phyloP scores from a whole-genome alignment of 2,113 vertebrate species.

The Passerina amoena region DNA sequence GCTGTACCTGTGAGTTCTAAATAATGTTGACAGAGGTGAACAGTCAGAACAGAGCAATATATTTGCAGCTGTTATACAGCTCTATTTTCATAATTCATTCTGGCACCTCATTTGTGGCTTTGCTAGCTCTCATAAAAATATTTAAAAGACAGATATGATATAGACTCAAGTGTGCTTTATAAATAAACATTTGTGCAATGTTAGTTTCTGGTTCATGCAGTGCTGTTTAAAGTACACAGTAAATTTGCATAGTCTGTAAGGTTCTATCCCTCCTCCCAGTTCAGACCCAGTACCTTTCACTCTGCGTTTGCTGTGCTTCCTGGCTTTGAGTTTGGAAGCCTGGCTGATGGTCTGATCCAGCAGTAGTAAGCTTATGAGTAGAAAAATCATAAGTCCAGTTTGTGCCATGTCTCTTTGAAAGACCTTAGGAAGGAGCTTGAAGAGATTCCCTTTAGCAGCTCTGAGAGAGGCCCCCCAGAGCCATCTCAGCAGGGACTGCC shows the following conservation, averaged over 20 bases:
- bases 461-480: not conserved
- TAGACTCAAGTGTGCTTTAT: not conserved
- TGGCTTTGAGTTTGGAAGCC: slow-evolving; percentile 67
- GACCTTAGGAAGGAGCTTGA: not conserved
- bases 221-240: not conserved
- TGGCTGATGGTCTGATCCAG: slow-evolving; percentile 73
- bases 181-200: not conserved
- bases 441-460: not conserved
- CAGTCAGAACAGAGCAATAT: not conserved
- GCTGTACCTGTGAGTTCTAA: not conserved
- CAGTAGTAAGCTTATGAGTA: slow-evolving; percentile 73
- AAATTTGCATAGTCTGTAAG: not conserved
- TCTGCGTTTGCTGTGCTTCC: slow-evolving; percentile 78
- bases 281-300: slow-evolving; percentile 75
- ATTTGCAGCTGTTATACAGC: not conserved
- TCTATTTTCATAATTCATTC: not conserved
- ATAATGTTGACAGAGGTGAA: not conserved
- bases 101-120: not conserved
- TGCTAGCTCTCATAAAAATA: not conserved
- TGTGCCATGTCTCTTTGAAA: slow-evolving; percentile 69
- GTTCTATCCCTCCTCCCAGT: not conserved
- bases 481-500: slow-evolving; percentile 4
- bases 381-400: slow-evolving; percentile 57
- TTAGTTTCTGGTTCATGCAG: not conserved
- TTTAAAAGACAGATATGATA: not conserved